Conservation (phyloP, 2,888 invertebrate genomes). For the Gerosis bhagava region DNA sequence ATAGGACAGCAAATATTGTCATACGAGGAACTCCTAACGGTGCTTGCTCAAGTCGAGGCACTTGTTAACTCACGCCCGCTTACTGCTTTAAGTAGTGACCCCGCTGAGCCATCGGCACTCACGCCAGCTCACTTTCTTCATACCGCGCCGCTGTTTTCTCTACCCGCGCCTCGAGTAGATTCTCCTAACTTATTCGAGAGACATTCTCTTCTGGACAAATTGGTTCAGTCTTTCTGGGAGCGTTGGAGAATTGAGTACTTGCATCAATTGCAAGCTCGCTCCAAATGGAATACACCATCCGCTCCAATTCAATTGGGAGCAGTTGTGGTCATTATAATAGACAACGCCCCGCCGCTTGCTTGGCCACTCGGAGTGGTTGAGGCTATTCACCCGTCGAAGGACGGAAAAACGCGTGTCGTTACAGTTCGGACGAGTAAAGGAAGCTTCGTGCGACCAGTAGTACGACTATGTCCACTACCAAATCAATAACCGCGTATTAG, state of each 20-base stretch:
- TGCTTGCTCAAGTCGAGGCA: constrained; percentile 22
- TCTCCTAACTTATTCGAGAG: constrained; percentile 2
- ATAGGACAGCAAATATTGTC: constrained; percentile 23
- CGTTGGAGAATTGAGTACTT: constrained; percentile 25
- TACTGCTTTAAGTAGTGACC: constrained; percentile 17
- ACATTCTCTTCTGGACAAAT: constrained; percentile 16
- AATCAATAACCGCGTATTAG: too few relatives aligned
- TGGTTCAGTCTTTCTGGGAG: constrained; percentile 18
- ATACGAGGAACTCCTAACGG: constrained; percentile 23
- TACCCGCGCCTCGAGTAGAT: constrained; percentile 11
- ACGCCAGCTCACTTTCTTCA: constrained; percentile 24
- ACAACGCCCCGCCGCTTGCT: constrained; percentile 21
- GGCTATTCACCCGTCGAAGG: constrained; percentile 5
- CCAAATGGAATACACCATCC: constrained; percentile 27
- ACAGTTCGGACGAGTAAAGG: constrained; percentile 18
- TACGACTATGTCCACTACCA: constrained; percentile 8
- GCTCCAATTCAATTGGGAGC: constrained; percentile 10
- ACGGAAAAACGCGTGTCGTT: constrained; percentile 19
- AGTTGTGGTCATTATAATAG: constrained; percentile 20
- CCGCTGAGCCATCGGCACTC: constrained; percentile 24
- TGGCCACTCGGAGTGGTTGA: constrained; percentile 21
- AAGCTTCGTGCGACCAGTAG: constrained; percentile 10
- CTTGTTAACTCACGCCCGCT: constrained; percentile 27
- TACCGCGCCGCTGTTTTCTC: constrained; percentile 16
- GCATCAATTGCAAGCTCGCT: constrained; percentile 18